Evolutionary conservation across 2,113 vertebrate species (phyloP).

Genomic region (Tursiops truncatus): DNA sequence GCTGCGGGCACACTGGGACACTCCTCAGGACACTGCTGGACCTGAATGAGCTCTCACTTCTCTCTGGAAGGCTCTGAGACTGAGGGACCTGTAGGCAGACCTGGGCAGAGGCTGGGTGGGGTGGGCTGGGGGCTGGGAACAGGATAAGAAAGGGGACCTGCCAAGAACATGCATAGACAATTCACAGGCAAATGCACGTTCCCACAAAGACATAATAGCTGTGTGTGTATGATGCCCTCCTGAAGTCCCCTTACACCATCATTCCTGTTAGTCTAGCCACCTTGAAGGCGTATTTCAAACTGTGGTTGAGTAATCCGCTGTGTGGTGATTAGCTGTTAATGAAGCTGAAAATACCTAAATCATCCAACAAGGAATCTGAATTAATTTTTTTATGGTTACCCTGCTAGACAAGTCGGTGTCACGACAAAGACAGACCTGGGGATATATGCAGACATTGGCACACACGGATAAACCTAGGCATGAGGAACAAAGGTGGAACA

Average conservation of each 20-base stretch:
- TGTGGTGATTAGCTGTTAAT: conserved; percentile 60
- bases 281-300: conserved; percentile 60
- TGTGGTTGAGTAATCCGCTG: conserved; percentile 58
- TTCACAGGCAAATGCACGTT: conserved; percentile 51
- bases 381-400: conserved; percentile 50
- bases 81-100: not conserved
- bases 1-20: not conserved
- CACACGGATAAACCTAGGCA: not conserved
- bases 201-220: conserved; percentile 52
- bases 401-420: not conserved
- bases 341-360: conserved; percentile 70
- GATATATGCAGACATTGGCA: not conserved
- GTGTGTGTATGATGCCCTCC: conserved; percentile 5
- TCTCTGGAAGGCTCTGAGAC: not conserved
- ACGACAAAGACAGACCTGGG: not conserved
- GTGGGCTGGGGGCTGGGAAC: not conserved
- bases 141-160: conserved; percentile 30
- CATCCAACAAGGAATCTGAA: conserved; percentile 44
- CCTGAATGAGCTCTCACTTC: not conserved
- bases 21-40: not conserved
- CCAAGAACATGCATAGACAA: conserved; percentile 61
- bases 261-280: conserved; percentile 55
- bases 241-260: not conserved
- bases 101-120: conserved; percentile 9
- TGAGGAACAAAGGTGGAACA: not conserved